phyloP scores from a whole-genome alignment of 1,140 invertebrate genomes.

The Temnothorax nylanderi region DNA sequence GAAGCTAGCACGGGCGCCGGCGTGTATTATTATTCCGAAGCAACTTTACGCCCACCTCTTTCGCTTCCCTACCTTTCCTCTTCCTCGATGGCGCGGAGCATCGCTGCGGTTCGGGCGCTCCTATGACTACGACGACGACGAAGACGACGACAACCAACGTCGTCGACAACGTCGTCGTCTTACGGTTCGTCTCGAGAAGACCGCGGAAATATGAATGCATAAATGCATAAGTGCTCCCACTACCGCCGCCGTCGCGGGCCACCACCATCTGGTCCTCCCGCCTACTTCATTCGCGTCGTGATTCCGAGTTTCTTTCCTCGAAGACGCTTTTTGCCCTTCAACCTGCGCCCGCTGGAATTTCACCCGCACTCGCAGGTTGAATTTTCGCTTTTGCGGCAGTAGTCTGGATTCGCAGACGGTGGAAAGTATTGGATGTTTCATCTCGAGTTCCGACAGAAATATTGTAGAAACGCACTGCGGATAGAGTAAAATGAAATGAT shows the following conservation, averaged over 20 bases:
- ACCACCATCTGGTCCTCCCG: constrained; percentile 71
- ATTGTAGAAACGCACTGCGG: neutral
- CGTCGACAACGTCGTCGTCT: constrained; percentile 71
- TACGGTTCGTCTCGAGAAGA: constrained; percentile 77
- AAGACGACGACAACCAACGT: constrained; percentile 57
- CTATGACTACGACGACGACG: constrained; percentile 63
- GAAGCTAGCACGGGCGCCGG: constrained; percentile 74
- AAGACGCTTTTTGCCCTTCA: constrained; percentile 62
- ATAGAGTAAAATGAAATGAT: neutral
- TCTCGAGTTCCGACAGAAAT: neutral
- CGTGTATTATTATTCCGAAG: constrained; percentile 86
- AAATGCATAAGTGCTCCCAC: constrained; percentile 85
- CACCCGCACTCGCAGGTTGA: neutral
- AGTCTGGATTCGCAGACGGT: neutral
- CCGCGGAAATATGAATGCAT: constrained; percentile 86
- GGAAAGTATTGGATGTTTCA: constrained; percentile 17
- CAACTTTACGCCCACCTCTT: constrained; percentile 82
- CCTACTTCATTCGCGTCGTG: constrained; percentile 63
- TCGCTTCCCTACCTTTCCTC: constrained; percentile 57
- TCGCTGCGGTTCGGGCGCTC: constrained; percentile 69
- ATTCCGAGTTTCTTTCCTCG: constrained; percentile 71
- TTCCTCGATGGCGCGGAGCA: constrained; percentile 52
- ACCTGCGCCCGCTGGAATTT: constrained; percentile 50
- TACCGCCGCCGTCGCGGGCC: constrained; percentile 58
- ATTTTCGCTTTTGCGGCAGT: neutral